A percentile compares a stretch with the other conserved stretches of the same genome.
Conservation (phyloP, 2,888 invertebrate species). For the Stenoptilia bipunctidactyla region DNA sequence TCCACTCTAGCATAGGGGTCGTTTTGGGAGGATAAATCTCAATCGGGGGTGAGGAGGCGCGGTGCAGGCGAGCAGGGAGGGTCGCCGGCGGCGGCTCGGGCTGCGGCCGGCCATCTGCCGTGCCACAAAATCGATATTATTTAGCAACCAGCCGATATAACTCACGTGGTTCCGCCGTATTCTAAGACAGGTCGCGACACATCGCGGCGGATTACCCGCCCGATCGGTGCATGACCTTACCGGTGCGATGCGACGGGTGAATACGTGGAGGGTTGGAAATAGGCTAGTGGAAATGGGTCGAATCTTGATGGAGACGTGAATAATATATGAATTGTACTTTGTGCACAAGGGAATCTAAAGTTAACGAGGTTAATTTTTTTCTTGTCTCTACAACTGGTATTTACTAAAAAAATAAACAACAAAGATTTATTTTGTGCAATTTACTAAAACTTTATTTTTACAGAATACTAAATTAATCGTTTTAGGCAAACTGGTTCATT, state of each 20-base stretch:
- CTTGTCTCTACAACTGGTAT: no score
- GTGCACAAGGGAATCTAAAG: no score
- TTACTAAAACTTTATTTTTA: no score
- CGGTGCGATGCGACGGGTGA: background rate
- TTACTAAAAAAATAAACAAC: no score
- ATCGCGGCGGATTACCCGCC: constrained; percentile 9
- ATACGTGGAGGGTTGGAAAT: background rate
- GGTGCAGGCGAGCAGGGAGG: constrained; percentile 39
- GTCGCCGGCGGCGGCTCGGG: constrained; percentile 39
- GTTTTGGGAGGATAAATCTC: constrained; percentile 63
- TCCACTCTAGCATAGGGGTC: constrained; percentile 57
- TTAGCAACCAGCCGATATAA: constrained; percentile 46
- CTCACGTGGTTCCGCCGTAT: constrained; percentile 20
- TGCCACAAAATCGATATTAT: constrained; percentile 64
- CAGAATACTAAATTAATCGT: no score
- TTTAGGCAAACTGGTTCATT: no score
- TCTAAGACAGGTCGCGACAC: constrained; percentile 7
- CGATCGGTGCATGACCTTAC: constrained; percentile 2
- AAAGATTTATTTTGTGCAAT: no score
- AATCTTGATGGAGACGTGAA: constrained; percentile 1
- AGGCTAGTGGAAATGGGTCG: background rate
- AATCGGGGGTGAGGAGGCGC: constrained; percentile 56
- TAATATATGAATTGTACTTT: background rate
- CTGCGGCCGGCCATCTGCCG: constrained; percentile 60
- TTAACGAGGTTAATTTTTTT: no score